Conservation (phyloP, 2,797 vertebrate species). For the Spinus pinus region DNA sequence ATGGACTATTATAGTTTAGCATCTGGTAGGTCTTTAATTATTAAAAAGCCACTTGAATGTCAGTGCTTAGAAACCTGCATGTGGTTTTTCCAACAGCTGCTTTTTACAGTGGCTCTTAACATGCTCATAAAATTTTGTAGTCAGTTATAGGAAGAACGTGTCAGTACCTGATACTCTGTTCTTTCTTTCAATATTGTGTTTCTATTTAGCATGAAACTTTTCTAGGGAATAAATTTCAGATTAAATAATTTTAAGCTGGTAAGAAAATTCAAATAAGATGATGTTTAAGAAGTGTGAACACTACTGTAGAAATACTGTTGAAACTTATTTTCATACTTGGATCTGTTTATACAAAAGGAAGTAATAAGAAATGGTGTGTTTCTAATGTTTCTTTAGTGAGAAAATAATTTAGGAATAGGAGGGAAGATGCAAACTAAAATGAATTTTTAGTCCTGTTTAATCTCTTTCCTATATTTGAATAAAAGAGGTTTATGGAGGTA, state of each 20-base stretch:
- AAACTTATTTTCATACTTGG: not conserved
- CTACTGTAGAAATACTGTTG: not conserved
- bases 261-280: not conserved
- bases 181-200: not conserved
- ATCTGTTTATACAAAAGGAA: not conserved
- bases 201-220: not conserved
- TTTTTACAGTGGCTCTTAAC: not conserved
- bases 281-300: not conserved
- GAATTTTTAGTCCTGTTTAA: not conserved
- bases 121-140: not conserved
- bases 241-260: not conserved
- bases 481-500: not conserved
- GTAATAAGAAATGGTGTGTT: not conserved
- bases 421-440: not conserved
- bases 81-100: not conserved
- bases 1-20: not conserved
- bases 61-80: not conserved
- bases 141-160: not conserved
- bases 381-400: not conserved
- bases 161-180: not conserved
- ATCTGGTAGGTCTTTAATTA: not conserved
- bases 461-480: not conserved
- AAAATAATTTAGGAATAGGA: not conserved
- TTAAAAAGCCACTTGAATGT: not conserved
- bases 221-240: not conserved